Conservation (phyloP, 2,113 vertebrate genomes). For the Cyprinodon variegatus region DNA sequence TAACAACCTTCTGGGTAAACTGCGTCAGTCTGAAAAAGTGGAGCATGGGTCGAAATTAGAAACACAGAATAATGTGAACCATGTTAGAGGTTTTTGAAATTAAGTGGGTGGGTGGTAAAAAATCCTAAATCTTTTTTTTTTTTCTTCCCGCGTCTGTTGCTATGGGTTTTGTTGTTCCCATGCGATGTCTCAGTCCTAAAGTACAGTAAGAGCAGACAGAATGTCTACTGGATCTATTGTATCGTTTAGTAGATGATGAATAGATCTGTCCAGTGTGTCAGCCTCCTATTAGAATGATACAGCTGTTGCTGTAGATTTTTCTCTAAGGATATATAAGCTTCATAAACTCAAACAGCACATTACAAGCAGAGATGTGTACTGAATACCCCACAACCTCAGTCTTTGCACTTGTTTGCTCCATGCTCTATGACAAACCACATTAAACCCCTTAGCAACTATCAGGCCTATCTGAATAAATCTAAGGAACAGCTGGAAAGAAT, state of each 20-base stretch:
- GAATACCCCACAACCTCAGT: background rate
- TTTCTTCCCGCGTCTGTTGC: background rate
- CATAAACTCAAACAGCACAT: background rate
- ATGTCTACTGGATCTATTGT: background rate
- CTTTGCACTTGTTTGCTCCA: background rate
- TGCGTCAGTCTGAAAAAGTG: slow-evolving; percentile 69
- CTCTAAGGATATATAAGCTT: background rate
- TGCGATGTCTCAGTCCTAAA: background rate
- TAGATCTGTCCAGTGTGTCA: background rate
- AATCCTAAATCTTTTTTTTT: background rate
- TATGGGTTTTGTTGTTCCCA: background rate
- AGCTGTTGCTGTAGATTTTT: background rate
- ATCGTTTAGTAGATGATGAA: background rate
- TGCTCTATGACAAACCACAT: background rate
- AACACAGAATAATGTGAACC: slow-evolving; percentile 52
- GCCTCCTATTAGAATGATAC: background rate
- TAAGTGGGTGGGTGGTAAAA: background rate
- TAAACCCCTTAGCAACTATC: background rate
- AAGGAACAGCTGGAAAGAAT: background rate
- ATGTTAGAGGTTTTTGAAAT: slow-evolving; percentile 5
- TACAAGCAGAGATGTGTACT: background rate
- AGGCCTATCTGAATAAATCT: background rate
- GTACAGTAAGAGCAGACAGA: background rate
- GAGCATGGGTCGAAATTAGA: slow-evolving; percentile 78
- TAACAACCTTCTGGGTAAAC: slow-evolving; percentile 78